phyloP scores from a whole-genome alignment of 1,140 invertebrate genomes.

The Brachionus rubens region DNA sequence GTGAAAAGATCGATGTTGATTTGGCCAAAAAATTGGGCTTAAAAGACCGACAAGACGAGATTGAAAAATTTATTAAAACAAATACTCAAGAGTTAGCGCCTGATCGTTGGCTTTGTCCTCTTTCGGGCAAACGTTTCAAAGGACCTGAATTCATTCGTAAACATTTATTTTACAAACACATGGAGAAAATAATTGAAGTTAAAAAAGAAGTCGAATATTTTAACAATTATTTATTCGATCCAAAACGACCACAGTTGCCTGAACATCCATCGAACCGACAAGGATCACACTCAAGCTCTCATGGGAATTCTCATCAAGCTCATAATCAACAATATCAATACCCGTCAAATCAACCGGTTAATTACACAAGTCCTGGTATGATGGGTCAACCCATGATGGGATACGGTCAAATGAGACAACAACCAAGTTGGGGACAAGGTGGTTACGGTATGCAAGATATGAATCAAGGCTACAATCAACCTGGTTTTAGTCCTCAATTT shows the following conservation, averaged over 20 bases:
- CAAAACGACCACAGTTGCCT: conserved; percentile 85
- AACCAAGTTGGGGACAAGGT: not conserved
- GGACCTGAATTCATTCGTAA: conserved; percentile 97
- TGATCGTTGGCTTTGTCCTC: conserved; percentile 96
- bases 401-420: not conserved
- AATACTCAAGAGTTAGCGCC: conserved; percentile 85
- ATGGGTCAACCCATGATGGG: conserved; percentile 5
- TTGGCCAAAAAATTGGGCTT: conserved; percentile 18
- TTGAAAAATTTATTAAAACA: conserved; percentile 38
- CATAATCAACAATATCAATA: not conserved
- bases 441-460: not conserved
- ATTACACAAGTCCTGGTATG: conserved; percentile 8
- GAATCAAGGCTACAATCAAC: not conserved
- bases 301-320: not conserved
- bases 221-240: conserved; percentile 93
- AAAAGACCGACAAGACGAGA: conserved; percentile 29
- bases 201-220: conserved; percentile 92
- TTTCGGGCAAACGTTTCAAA: conserved; percentile 98
- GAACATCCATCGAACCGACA: conserved; percentile 72
- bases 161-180: conserved; percentile 96
- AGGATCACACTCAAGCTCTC: not conserved
- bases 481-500: not conserved
- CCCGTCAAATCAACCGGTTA: not conserved
- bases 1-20: not conserved
- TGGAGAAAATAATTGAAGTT: conserved; percentile 92